Evolutionary conservation across 53 echinoderm and acorn worm genomes (phyloP).

Genomic region (Mesocentrotus franciscanus): DNA sequence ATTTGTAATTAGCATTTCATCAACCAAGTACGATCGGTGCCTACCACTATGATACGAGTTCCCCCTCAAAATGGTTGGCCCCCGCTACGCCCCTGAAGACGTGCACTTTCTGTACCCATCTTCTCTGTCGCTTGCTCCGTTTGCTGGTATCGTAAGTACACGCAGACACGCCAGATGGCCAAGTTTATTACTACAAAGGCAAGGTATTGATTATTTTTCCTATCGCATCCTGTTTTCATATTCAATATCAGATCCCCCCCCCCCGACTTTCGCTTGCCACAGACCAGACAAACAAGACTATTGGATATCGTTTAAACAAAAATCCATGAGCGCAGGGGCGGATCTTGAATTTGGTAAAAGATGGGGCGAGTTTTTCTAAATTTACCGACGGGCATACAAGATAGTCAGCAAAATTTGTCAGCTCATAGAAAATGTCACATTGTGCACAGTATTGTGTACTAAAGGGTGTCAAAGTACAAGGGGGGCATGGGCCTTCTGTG

Average conservation of each 20-base stretch:
- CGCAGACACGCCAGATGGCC: neutral
- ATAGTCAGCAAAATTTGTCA: neutral
- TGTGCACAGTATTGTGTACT: too few species aligned
- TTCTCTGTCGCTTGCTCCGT: too few species aligned
- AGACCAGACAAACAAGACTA: neutral
- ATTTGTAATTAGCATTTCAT: too few species aligned
- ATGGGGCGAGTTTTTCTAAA: neutral
- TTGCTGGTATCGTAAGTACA: neutral
- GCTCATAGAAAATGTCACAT: too few species aligned
- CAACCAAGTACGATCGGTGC: too few species aligned
- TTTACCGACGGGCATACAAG: neutral
- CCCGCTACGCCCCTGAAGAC: neutral
- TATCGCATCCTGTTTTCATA: slow-evolving; percentile 14
- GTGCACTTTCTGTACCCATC: neutral
- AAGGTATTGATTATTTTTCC: neutral
- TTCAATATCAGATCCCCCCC: neutral
- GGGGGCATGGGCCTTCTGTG: too few species aligned
- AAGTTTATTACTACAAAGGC: neutral
- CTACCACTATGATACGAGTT: too few species aligned
- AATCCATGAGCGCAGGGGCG: too few species aligned
- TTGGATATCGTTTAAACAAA: neutral
- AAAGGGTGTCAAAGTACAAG: too few species aligned
- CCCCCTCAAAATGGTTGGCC: neutral
- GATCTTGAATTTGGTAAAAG: neutral
- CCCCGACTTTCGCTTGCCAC: neutral